Conservation (phyloP, 2,888 invertebrate species). For the Biston betularia region DNA sequence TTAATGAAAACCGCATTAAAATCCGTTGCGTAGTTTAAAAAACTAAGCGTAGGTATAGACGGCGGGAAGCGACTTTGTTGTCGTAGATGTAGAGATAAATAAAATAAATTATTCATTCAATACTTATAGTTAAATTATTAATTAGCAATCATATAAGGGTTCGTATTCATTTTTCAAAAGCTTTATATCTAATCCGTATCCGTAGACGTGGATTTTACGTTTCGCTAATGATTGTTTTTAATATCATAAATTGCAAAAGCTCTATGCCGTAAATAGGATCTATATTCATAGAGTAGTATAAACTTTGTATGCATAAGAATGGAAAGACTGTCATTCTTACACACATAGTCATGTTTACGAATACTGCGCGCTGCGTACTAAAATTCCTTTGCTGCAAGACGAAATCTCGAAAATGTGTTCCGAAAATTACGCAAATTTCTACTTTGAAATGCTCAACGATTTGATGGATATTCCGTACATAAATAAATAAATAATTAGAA, state of each 20-base stretch:
- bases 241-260: constrained; percentile 7
- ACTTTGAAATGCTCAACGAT: background rate
- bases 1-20: no score
- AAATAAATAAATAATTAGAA: no score
- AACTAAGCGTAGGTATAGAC: no score
- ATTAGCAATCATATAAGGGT: background rate
- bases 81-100: no score
- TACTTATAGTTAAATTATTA: background rate
- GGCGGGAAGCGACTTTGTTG: no score
- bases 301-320: no score
- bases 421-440: background rate
- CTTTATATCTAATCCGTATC: no score
- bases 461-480: background rate
- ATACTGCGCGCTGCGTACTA: background rate
- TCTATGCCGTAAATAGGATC: background rate
- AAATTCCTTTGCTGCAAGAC: background rate
- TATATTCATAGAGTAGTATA: background rate
- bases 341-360: background rate
- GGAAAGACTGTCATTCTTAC: background rate
- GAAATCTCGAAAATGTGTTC: background rate
- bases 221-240: background rate
- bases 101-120: no score
- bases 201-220: no score
- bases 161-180: background rate
- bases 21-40: no score